Evolutionary conservation across 1,140 invertebrate species (phyloP).

Genomic region (Helicoverpa armigera): DNA sequence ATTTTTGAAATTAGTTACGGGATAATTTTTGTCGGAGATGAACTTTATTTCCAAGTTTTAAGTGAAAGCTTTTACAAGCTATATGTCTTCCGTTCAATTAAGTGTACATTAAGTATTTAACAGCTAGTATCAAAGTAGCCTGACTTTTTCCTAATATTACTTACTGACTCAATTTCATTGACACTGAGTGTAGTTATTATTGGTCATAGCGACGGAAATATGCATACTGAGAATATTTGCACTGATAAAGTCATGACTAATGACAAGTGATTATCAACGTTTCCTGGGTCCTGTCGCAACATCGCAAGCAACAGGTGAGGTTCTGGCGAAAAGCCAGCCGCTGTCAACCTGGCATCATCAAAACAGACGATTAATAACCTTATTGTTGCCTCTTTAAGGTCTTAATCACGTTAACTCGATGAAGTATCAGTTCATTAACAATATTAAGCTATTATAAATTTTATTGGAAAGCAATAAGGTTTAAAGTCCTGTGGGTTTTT

Average conservation of each 20-base stretch:
- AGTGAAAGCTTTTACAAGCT: no score
- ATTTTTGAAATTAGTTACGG: no score
- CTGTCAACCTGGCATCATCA: conserved; percentile 19
- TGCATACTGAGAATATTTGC: not conserved
- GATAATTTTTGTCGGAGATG: no score
- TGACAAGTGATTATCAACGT: conserved; percentile 43
- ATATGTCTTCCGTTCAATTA: no score
- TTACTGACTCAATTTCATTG: no score
- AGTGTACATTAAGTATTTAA: no score
- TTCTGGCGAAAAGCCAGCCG: conserved; percentile 57
- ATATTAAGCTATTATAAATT: conserved; percentile 14
- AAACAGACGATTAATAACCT: conserved; percentile 1
- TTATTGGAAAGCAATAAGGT: conserved; percentile 3
- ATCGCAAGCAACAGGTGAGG: conserved; percentile 62
- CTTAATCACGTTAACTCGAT: not conserved
- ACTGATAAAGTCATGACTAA: conserved; percentile 48
- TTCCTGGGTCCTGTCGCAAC: conserved; percentile 42
- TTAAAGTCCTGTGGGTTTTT: not conserved
- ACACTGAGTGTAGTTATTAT: not conserved
- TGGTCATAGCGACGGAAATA: not conserved
- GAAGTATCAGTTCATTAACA: not conserved
- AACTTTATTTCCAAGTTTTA: no score
- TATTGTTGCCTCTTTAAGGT: not conserved
- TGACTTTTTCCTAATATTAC: no score
- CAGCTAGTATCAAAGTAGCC: no score